phyloP scores from a whole-genome alignment of 2,113 vertebrate genomes.

The Muntiacus muntjak region DNA sequence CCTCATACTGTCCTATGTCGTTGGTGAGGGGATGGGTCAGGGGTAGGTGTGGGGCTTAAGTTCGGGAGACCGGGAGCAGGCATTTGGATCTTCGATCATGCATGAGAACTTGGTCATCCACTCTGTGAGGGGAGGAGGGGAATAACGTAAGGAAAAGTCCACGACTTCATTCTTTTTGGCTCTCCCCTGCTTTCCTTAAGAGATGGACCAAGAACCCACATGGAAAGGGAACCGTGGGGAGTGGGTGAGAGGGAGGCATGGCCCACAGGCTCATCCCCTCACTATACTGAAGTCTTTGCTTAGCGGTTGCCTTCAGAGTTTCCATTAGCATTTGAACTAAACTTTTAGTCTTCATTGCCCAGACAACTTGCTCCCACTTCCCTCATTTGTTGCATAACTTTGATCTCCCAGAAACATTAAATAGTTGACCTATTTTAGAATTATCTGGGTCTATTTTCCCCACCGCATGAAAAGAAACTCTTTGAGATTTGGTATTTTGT shows the following conservation, averaged over 20 bases:
- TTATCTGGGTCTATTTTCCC: neutral
- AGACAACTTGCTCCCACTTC: neutral
- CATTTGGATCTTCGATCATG: accelerated
- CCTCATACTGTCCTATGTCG: slow-evolving; percentile 93
- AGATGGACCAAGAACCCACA: neutral
- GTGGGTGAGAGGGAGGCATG: neutral
- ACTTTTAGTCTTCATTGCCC: neutral
- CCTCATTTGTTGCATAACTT: neutral
- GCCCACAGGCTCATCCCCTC: neutral
- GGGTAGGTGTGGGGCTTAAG: neutral
- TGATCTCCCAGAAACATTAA: neutral
- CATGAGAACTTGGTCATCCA: neutral
- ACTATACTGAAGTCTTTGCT: neutral
- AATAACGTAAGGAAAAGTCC: accelerated
- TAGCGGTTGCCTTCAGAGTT: neutral
- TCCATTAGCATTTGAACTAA: neutral
- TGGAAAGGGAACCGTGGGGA: neutral
- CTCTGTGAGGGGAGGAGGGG: neutral
- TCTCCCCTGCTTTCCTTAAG: no score
- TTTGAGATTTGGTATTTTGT: neutral
- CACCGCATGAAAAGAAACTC: neutral
- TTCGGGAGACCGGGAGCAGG: neutral
- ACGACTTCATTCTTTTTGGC: neutral
- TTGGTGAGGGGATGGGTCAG: slow-evolving; percentile 77
- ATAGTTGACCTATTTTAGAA: neutral